Evolutionary conservation across 2,797 vertebrate genomes (phyloP).

Genomic region (Iguana delicatissima): DNA sequence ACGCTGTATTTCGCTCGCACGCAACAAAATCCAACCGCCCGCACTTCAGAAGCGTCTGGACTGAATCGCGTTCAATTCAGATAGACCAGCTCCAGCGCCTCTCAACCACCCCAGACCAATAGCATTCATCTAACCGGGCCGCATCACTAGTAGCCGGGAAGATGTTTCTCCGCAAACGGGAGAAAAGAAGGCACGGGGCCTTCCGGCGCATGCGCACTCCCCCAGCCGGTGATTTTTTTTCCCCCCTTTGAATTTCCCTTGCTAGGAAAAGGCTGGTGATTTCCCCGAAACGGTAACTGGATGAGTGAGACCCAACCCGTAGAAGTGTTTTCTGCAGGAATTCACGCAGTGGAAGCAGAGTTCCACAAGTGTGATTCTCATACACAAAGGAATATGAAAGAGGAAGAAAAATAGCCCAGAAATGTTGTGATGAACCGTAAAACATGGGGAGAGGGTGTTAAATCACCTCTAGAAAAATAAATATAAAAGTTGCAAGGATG

Average conservation of each 20-base stretch:
- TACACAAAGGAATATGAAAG: too few species aligned
- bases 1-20: too few species aligned
- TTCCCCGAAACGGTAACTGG: background rate
- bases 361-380: too few species aligned
- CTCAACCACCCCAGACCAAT: conserved; percentile 35
- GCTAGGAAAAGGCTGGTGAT: background rate
- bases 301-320: too few species aligned
- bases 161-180: background rate
- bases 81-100: accelerated
- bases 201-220: background rate
- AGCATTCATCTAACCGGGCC: accelerated
- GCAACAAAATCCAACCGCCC: too few species aligned
- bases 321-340: too few species aligned
- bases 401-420: background rate
- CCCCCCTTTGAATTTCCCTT: background rate
- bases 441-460: background rate
- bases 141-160: conserved; percentile 51
- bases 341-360: too few species aligned
- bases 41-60: too few species aligned
- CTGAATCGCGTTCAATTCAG: accelerated
- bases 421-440: background rate
- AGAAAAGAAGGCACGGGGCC: background rate
- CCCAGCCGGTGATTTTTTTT: accelerated
- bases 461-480: background rate
- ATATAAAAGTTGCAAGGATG: background rate